phyloP scores from a whole-genome alignment of 2,888 invertebrate species.

The Ectemnius continuus region DNA sequence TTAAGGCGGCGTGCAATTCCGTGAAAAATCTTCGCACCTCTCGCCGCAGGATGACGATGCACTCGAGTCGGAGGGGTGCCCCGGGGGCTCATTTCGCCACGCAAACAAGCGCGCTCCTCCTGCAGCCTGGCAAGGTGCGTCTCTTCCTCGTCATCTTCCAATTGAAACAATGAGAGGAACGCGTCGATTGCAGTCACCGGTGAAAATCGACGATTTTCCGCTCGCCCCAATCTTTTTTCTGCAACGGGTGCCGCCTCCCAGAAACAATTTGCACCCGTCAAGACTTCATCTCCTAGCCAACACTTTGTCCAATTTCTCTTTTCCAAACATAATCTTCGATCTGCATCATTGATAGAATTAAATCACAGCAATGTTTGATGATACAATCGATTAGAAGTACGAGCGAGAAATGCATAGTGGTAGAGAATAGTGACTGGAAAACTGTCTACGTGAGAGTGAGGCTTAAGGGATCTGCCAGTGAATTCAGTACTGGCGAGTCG shows the following conservation, averaged over 20 bases:
- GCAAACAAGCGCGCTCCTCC: conserved; percentile 41
- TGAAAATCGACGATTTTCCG: conserved; percentile 59
- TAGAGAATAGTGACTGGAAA: conserved; percentile 51
- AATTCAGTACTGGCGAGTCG: conserved; percentile 51
- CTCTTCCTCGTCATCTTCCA: conserved; percentile 35
- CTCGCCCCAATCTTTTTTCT: conserved; percentile 26
- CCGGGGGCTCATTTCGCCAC: conserved; percentile 42
- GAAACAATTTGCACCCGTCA: conserved; percentile 11
- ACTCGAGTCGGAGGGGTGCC: conserved; percentile 36
- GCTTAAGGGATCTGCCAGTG: conserved; percentile 51
- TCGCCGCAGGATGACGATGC: conserved; percentile 47
- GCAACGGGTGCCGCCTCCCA: not conserved
- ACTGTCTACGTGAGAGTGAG: conserved; percentile 46
- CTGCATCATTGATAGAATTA: too few species aligned
- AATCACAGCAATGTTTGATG: too few species aligned
- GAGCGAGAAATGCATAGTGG: not conserved
- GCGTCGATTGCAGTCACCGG: conserved; percentile 41
- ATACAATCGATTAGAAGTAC: too few species aligned
- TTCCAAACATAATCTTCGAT: too few species aligned
- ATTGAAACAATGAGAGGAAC: conserved; percentile 43
- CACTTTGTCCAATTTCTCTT: too few species aligned
- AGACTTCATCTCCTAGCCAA: conserved; percentile 24
- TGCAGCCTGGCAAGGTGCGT: conserved; percentile 9
- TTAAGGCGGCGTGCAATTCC: conserved; percentile 64
- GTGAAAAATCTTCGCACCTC: conserved; percentile 73